phyloP scores from a whole-genome alignment of 2,113 vertebrate genomes.

The Nycticebus coucang region DNA sequence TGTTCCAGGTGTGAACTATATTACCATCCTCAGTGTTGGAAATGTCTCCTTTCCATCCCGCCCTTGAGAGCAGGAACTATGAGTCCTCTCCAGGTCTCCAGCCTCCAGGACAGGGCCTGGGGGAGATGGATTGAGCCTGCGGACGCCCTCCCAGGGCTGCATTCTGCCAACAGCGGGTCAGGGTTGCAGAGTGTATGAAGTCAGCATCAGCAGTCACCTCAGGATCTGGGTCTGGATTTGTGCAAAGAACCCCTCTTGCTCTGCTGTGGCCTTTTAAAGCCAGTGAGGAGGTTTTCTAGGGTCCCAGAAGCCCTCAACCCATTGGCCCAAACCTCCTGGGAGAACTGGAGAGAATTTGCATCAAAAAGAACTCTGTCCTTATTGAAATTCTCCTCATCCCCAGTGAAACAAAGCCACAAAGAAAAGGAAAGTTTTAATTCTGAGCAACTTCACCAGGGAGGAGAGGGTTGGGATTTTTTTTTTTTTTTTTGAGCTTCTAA shows the following conservation, averaged over 20 bases:
- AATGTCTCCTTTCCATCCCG: neutral
- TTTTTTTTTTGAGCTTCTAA: constrained; percentile 79
- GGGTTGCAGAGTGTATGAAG: neutral
- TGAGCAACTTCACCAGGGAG: constrained; percentile 76
- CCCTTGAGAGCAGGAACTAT: neutral
- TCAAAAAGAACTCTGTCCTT: constrained; percentile 82
- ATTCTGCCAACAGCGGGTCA: fast-evolving
- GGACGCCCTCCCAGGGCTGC: fast-evolving
- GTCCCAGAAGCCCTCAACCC: neutral
- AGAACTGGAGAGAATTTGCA: constrained; percentile 83
- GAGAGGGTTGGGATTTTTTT: neutral
- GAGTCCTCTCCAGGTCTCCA: neutral
- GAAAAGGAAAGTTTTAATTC: constrained; percentile 81
- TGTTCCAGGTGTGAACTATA: neutral
- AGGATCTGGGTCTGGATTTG: neutral
- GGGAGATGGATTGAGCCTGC: neutral
- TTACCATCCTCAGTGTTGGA: neutral
- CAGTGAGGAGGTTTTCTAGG: neutral
- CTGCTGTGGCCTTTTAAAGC: constrained; percentile 45
- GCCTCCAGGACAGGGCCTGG: neutral
- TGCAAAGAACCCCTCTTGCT: neutral
- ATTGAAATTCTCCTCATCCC: constrained; percentile 87
- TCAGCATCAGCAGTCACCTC: no score
- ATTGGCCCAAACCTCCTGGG: constrained; percentile 39
- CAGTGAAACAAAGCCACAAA: constrained; percentile 76